These are phyloP conservation scores for Montipora efflorescens DNA, from an alignment of 64 coral and sea anemone species.

Conservation along the genomic window DNA sequence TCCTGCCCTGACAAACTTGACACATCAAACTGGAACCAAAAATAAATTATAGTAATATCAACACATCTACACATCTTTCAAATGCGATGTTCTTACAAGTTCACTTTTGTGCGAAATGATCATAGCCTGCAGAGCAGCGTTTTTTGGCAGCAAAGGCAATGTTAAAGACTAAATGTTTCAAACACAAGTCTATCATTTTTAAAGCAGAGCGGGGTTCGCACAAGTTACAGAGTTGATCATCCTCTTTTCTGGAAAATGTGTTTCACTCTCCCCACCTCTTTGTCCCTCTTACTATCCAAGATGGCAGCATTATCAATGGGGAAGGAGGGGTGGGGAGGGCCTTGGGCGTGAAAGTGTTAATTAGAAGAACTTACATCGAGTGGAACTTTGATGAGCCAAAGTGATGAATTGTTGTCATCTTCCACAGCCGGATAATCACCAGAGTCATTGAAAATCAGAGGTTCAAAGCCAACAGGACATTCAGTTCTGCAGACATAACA, in stretches of 20 bases:
- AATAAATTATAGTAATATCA: neutral
- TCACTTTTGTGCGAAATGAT: too few species aligned
- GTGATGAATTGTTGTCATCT: constrained; percentile 28
- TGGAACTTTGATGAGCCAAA: constrained; percentile 44
- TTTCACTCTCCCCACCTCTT: too few species aligned
- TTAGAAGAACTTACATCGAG: neutral
- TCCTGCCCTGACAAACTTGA: constrained; percentile 31
- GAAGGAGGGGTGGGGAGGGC: too few species aligned
- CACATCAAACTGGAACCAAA: constrained; percentile 22
- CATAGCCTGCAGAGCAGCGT: too few species aligned
- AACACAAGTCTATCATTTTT: too few species aligned
- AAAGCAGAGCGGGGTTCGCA: too few species aligned
- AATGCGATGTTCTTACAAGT: neutral
- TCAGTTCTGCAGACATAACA: neutral
- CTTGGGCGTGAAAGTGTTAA: neutral
- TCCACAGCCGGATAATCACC: neutral
- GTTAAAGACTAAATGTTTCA: too few species aligned
- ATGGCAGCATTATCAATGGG: too few species aligned
- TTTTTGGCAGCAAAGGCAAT: too few species aligned
- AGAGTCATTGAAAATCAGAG: constrained; percentile 9
- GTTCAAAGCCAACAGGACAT: constrained; percentile 37
- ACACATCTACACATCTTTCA: neutral
- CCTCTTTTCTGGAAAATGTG: too few species aligned
- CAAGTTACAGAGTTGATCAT: too few species aligned
- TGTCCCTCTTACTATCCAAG: too few species aligned